These are phyloP conservation scores for Pogonocichla stellata DNA, from an alignment of 2,113 vertebrate species.

Conservation along the genomic window DNA sequence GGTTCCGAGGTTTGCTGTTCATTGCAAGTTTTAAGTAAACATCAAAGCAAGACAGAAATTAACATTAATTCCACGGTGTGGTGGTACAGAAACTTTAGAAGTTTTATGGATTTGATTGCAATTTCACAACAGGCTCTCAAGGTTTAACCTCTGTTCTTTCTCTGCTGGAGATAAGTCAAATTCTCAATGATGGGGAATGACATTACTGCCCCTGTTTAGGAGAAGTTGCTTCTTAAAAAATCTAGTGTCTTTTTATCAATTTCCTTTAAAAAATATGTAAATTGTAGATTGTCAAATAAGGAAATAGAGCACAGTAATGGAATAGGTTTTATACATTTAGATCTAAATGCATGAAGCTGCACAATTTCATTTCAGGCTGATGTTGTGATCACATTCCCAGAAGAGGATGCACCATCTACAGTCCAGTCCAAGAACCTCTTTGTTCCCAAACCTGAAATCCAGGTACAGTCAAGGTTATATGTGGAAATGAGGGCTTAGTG, in stretches of 20 bases:
- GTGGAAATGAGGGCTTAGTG: neutral
- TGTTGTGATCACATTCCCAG: conserved; percentile 91
- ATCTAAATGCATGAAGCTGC: neutral
- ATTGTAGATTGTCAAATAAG: accelerated
- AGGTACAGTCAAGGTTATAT: conserved; percentile 75
- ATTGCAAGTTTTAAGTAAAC: neutral
- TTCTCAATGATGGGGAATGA: neutral
- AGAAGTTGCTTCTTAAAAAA: neutral
- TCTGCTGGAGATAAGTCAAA: neutral
- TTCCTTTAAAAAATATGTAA: neutral
- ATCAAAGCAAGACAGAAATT: neutral
- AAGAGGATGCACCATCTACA: conserved; percentile 88
- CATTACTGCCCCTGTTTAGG: neutral
- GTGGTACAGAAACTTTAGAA: neutral
- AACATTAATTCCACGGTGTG: neutral
- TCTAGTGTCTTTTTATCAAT: neutral
- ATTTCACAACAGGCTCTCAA: neutral
- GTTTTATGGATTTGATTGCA: neutral
- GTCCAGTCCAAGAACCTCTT: conserved; percentile 92
- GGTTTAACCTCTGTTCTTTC: neutral
- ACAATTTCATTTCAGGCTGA: conserved; percentile 82
- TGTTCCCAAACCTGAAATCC: conserved; percentile 93
- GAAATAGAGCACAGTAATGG: neutral
- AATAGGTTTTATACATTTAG: neutral
- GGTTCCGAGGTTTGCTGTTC: neutral